These are phyloP conservation scores for Heliconius sara DNA, from an alignment of 2,888 invertebrate genomes.

Conservation along the genomic window DNA sequence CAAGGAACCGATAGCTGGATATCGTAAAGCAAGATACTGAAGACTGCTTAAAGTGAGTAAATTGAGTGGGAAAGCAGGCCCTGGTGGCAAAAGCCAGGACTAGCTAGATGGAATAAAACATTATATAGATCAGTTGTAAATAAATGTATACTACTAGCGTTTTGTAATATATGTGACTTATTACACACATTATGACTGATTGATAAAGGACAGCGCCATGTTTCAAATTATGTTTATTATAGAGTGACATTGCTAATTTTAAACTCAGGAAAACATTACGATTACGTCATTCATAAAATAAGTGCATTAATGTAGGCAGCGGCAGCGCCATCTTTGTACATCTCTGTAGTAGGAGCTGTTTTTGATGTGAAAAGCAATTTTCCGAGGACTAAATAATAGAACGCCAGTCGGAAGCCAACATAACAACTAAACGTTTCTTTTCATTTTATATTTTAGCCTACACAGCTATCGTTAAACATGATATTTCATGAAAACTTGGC, in stretches of 20 bases:
- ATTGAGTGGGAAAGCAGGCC: too few species aligned
- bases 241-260: slow-evolving; percentile 62
- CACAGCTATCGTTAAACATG: slow-evolving; percentile 39
- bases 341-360: slow-evolving; percentile 68
- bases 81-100: too few species aligned
- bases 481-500: slow-evolving; percentile 24
- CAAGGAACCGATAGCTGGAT: too few species aligned
- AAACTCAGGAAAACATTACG: slow-evolving; percentile 69
- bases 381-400: slow-evolving; percentile 75
- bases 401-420: slow-evolving; percentile 60
- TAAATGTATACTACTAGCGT: neutral
- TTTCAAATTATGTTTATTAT: slow-evolving; percentile 39
- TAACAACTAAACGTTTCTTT: slow-evolving; percentile 59
- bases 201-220: neutral
- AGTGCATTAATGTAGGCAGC: slow-evolving; percentile 71
- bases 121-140: neutral
- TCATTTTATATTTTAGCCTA: slow-evolving; percentile 40
- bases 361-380: slow-evolving; percentile 80
- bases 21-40: too few species aligned
- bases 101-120: neutral
- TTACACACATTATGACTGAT: neutral
- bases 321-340: slow-evolving; percentile 70
- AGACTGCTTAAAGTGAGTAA: too few species aligned
- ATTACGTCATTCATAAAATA: slow-evolving; percentile 75
- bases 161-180: neutral